phyloP scores from a whole-genome alignment of 2,888 invertebrate species.

The Julus scanicus region DNA sequence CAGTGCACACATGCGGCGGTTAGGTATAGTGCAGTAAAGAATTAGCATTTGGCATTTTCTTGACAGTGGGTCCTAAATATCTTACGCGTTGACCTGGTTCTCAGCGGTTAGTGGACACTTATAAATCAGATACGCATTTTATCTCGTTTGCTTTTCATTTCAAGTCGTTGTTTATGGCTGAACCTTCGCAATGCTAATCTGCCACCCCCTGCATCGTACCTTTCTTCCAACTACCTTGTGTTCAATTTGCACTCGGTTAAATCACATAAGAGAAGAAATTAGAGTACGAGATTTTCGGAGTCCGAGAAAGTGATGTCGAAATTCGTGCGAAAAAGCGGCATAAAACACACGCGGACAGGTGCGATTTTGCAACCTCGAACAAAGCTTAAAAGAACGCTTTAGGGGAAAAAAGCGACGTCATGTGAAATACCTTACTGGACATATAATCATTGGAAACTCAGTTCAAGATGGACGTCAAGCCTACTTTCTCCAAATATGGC shows the following conservation, averaged over 20 bases:
- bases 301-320: background rate
- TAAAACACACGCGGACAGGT: background rate
- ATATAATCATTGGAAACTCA: background rate
- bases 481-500: background rate
- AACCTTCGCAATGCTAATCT: conserved; percentile 42
- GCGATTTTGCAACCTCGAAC: background rate
- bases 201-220: conserved; percentile 30
- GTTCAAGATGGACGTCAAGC: background rate
- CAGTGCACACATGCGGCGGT: background rate
- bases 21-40: background rate
- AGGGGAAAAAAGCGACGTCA: background rate
- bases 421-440: background rate
- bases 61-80: conserved; percentile 42
- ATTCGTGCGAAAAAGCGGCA: background rate
- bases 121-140: conserved; percentile 36
- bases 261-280: background rate
- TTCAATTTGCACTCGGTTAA: conserved; percentile 35
- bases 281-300: conserved; percentile 8
- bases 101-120: conserved; percentile 42
- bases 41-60: conserved; percentile 35
- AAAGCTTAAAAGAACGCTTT: background rate
- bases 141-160: conserved; percentile 38
- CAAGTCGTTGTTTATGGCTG: conserved; percentile 23
- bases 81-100: conserved; percentile 17
- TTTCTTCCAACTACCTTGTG: conserved; percentile 39